Percentiles rank a stretch among this genome's conserved stretches.
Evolutionary conservation across 1,140 invertebrate genomes (phyloP).

Genomic region (Pristionchus pacificus): DNA sequence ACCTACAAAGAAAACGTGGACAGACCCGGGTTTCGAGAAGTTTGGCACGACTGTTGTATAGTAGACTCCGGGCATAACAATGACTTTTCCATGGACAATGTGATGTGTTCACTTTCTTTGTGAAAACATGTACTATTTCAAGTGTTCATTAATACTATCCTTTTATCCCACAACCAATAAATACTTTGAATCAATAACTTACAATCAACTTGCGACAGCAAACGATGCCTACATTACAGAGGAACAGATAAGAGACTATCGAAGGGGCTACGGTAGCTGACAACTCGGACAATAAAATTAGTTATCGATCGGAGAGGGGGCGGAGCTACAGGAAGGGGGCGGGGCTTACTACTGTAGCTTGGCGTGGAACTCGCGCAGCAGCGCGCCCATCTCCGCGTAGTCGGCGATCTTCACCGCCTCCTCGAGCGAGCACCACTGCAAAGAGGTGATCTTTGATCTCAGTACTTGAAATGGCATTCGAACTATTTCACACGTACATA

Average conservation of each 20-base stretch:
- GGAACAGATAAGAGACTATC: background rate
- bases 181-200: conserved; percentile 3
- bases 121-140: too few species aligned
- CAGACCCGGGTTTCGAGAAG: too few species aligned
- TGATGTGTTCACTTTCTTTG: too few species aligned
- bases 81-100: too few species aligned
- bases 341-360: background rate
- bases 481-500: background rate
- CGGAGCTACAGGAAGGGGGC: background rate
- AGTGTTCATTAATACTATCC: too few species aligned
- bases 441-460: conserved; percentile 9
- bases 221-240: background rate
- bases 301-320: background rate
- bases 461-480: conserved; percentile 5
- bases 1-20: too few species aligned
- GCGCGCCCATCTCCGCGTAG: conserved; percentile 21
- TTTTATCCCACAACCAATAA: too few species aligned
- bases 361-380: conserved; percentile 18
- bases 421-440: conserved; percentile 23
- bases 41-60: too few species aligned
- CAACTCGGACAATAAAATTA: too few species aligned
- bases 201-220: background rate
- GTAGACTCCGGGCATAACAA: too few species aligned
- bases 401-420: conserved; percentile 25
- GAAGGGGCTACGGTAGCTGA: too few species aligned